Evolutionary conservation across 2,888 invertebrate species (phyloP).

Genomic region (Sturmia bella): DNA sequence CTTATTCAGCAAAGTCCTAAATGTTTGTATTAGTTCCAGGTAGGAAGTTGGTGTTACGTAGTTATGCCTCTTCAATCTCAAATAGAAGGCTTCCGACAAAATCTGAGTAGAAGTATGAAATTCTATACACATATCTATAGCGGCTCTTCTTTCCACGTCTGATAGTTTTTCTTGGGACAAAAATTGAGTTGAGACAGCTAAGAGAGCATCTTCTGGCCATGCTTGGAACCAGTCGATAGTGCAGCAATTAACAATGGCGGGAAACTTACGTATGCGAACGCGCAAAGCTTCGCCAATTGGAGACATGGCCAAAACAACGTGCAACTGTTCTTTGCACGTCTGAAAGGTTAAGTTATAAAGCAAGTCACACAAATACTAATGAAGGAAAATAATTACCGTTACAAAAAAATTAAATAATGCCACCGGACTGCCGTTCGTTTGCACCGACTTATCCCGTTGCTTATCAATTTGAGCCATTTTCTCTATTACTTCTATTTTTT

Average conservation of each 20-base stretch:
- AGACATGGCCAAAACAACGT: constrained; percentile 94
- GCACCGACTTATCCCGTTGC: constrained; percentile 91
- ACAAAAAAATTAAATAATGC: constrained; percentile 96
- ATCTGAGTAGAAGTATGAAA: constrained; percentile 93
- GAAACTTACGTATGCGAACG: constrained; percentile 93
- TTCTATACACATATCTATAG: constrained; percentile 93
- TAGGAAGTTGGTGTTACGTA: constrained; percentile 97
- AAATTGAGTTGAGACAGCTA: constrained; percentile 93
- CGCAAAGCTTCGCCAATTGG: constrained; percentile 93
- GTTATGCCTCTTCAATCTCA: constrained; percentile 88
- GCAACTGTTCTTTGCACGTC: constrained; percentile 93
- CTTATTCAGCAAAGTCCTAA: constrained; percentile 88
- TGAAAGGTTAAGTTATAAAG: constrained; percentile 77
- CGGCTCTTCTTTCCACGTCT: constrained; percentile 87
- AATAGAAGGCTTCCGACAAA: constrained; percentile 86
- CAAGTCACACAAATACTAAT: not conserved
- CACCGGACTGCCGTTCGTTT: constrained; percentile 95
- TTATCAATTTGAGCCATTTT: constrained; percentile 96
- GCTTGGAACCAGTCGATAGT: constrained; percentile 98
- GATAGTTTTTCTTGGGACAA: constrained; percentile 90
- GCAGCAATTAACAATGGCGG: constrained; percentile 96
- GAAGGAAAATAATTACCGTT: constrained; percentile 72
- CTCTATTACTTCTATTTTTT: constrained; percentile 94
- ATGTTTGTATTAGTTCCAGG: constrained; percentile 94
- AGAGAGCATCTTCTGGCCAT: constrained; percentile 96